Conservation (phyloP, 2,888 invertebrate genomes). For the Harpagoxenus sublaevis region DNA sequence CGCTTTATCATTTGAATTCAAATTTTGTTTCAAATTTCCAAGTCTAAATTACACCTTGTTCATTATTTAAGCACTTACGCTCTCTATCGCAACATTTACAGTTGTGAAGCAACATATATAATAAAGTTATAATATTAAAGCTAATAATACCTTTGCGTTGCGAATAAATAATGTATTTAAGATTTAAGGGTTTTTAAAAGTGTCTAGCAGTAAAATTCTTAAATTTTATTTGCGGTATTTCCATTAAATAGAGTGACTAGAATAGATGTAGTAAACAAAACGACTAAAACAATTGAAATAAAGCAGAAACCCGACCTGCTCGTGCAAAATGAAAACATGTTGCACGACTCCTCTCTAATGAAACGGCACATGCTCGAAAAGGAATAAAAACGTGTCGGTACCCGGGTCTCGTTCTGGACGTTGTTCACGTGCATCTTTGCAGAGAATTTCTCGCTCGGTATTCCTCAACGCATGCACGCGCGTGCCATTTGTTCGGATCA, state of each 20-base stretch:
- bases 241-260: not conserved
- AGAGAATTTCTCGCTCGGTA: slow-evolving; percentile 67
- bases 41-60: not conserved
- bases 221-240: slow-evolving; percentile 5
- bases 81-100: not conserved
- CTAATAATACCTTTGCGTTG: not conserved
- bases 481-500: slow-evolving; percentile 72
- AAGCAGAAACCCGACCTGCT: slow-evolving; percentile 9
- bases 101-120: not conserved
- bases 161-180: not conserved
- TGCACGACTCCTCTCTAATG: slow-evolving; percentile 35
- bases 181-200: not conserved
- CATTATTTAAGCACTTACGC: slow-evolving; percentile 3
- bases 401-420: slow-evolving; percentile 64
- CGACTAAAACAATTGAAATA: slow-evolving; percentile 9
- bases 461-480: slow-evolving; percentile 73
- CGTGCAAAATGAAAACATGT: slow-evolving; percentile 38
- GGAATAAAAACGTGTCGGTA: slow-evolving; percentile 61
- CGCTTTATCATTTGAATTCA: not conserved
- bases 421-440: slow-evolving; percentile 69
- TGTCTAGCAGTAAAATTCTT: not conserved
- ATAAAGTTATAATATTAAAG: not conserved
- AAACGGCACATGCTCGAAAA: slow-evolving; percentile 51
- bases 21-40: slow-evolving; percentile 2
- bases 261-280: not conserved